A percentile compares a stretch with the other conserved stretches of the same genome.
phyloP scores from a whole-genome alignment of 2,888 invertebrate species.

The Eledona agricola region DNA sequence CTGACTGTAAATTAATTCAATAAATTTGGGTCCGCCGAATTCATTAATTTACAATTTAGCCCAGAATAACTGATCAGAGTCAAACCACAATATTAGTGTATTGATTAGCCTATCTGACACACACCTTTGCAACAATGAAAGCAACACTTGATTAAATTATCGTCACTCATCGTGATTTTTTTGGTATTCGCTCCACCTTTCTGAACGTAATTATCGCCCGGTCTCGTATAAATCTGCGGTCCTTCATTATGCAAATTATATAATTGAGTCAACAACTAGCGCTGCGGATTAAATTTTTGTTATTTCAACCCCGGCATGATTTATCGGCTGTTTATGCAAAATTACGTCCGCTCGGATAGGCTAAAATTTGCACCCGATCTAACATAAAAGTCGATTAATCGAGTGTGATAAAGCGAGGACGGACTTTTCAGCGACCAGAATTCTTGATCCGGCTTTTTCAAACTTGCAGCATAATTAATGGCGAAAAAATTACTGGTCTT shows the following conservation, averaged over 20 bases:
- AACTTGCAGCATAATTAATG: conserved; percentile 12
- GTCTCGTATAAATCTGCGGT: too few species aligned
- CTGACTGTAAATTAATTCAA: conserved; percentile 11
- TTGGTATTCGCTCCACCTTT: too few species aligned
- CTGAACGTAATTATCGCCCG: too few species aligned
- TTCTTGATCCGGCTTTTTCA: conserved; percentile 3
- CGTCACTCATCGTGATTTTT: too few species aligned
- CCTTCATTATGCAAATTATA: conserved; percentile 5
- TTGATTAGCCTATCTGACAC: conserved; percentile 18
- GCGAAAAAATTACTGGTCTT: conserved; percentile 9
- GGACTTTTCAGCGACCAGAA: conserved; percentile 5
- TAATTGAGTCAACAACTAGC: conserved; percentile 6
- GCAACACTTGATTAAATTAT: conserved; percentile 5
- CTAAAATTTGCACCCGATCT: not conserved
- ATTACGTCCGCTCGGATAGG: conserved; percentile 3
- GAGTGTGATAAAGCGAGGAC: conserved; percentile 8
- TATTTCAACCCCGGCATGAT: conserved; percentile 2
- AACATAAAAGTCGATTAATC: conserved; percentile 14
- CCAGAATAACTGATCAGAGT: conserved; percentile 10
- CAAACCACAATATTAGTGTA: conserved; percentile 9
- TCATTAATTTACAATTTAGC: conserved; percentile 26
- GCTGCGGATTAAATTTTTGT: conserved; percentile 8
- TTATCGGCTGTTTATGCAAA: conserved; percentile 6
- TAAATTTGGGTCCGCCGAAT: conserved; percentile 15
- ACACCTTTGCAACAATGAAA: conserved; percentile 9